Conservation (phyloP, 2,888 invertebrate genomes). For the Eupithecia abbreviata region DNA sequence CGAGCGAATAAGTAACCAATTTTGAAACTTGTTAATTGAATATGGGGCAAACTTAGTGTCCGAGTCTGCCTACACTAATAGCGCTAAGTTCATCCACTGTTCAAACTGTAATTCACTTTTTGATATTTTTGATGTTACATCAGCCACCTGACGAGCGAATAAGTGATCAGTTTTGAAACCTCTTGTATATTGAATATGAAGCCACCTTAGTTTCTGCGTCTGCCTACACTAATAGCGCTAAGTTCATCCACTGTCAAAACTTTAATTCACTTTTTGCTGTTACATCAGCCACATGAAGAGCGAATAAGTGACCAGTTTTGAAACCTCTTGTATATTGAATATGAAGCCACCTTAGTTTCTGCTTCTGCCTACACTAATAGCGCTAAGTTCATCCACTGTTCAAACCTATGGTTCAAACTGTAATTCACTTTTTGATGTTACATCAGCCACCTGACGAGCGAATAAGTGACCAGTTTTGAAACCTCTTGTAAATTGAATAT, state of each 20-base stretch:
- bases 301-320: conserved; percentile 1
- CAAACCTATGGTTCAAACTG: conserved; percentile 2
- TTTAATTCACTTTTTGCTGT: not conserved
- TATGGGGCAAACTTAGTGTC: too few species aligned
- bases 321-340: not conserved
- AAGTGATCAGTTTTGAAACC: conserved; percentile 4
- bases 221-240: not conserved
- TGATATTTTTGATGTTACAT: not conserved
- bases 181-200: not conserved
- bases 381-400: conserved; percentile 7
- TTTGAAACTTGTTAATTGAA: too few species aligned
- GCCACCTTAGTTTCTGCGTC: not conserved
- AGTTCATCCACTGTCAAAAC: conserved; percentile 4
- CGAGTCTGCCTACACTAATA: too few species aligned
- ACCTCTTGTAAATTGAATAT: not conserved
- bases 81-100: not conserved
- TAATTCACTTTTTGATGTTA: not conserved
- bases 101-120: conserved; percentile 9
- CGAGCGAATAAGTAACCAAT: too few species aligned
- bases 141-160: not conserved
- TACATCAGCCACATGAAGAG: conserved; percentile 1
- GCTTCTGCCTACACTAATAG: not conserved
- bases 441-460: not conserved
- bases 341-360: not conserved
- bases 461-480: conserved; percentile 5